These are phyloP conservation scores for Schlechtendalia chinensis DNA, from an alignment of 1,140 invertebrate genomes.

Conservation along the genomic window DNA sequence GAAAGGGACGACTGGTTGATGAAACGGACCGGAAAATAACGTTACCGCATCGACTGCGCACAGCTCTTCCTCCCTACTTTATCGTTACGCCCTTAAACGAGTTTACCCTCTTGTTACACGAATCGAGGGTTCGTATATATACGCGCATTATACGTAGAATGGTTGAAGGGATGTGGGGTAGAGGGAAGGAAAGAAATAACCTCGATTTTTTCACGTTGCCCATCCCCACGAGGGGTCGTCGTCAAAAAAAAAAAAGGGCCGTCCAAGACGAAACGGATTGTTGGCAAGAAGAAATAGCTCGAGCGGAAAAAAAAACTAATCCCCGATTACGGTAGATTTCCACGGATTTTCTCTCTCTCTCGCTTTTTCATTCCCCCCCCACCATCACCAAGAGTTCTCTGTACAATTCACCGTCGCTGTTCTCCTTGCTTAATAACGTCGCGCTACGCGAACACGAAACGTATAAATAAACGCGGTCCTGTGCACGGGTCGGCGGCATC, in stretches of 20 bases:
- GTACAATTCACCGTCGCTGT: background rate
- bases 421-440: background rate
- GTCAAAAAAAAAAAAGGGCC: slow-evolving; percentile 41
- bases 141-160: background rate
- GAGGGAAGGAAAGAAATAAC: slow-evolving; percentile 52
- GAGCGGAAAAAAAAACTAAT: slow-evolving; percentile 48
- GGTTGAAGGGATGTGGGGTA: too few species aligned
- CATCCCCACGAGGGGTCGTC: slow-evolving; percentile 26
- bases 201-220: slow-evolving; percentile 44
- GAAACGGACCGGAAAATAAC: slow-evolving; percentile 50
- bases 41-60: slow-evolving; percentile 36
- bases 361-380: background rate
- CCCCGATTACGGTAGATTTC: slow-evolving; percentile 44
- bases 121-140: background rate
- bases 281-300: slow-evolving; percentile 42
- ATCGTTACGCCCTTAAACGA: slow-evolving; percentile 46
- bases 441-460: background rate
- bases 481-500: too few species aligned
- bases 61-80: slow-evolving; percentile 26
- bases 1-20: slow-evolving; percentile 43
- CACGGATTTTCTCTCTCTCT: slow-evolving; percentile 36
- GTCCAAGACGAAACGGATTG: slow-evolving; percentile 45
- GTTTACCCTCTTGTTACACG: slow-evolving; percentile 43
- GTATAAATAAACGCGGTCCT: too few species aligned
- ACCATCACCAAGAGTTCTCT: background rate